Base-by-base conservation (phyloP, 2,797 vertebrate species). In the Cryptoblepharus egeriae region DNA sequence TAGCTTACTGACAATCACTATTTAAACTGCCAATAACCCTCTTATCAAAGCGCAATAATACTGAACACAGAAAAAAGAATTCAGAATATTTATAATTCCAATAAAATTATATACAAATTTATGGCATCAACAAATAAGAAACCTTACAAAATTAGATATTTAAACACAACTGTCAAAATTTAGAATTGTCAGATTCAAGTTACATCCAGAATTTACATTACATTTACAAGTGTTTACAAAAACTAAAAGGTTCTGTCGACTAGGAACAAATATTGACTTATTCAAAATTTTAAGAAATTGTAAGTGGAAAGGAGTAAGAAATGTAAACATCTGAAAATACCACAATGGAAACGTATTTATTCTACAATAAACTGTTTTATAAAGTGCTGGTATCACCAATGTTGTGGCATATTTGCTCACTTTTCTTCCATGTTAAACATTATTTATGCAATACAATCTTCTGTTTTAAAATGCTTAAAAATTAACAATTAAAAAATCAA, bases 271-370 rank as follows among this genome's bases (percentile, higher is more conserved):
- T 61, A 85, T 80, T 81, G 1, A 79, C 74, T 88, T 83, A 70
- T 87, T 88, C 75, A 83, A 77, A 90, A 90, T 77, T 81, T 82
- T 83, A 79, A 80, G 80, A 93, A 92, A 49, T 76, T 86, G 60
- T 77, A 93, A 68, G 65, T 82, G 85, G 81, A 39, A 92, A 91
- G 79, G 52, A 88, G 7, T 69, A 91, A 87, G 84, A 94, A 94
- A 92, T 91, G 91, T 91, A 94, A 93, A 94, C 92, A 90, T 81
- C 81, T 78, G 82, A 81, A 81, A 84, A 87, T 77, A 85, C 10
- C 26, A 87, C 35, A 24, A 88, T 77, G 87, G 90, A 88, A 90
- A 83, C 88, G 79, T 61, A 79, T 64, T 42, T 91, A 70, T 35
- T 88, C 81, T 83, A 42, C 76, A 5, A 52, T 82, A 70, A 82